Evolutionary conservation across 2,113 vertebrate species (phyloP), one percentile per base, ranked within the genome.

Genomic region (Megaleporinus macrocephalus): DNA sequence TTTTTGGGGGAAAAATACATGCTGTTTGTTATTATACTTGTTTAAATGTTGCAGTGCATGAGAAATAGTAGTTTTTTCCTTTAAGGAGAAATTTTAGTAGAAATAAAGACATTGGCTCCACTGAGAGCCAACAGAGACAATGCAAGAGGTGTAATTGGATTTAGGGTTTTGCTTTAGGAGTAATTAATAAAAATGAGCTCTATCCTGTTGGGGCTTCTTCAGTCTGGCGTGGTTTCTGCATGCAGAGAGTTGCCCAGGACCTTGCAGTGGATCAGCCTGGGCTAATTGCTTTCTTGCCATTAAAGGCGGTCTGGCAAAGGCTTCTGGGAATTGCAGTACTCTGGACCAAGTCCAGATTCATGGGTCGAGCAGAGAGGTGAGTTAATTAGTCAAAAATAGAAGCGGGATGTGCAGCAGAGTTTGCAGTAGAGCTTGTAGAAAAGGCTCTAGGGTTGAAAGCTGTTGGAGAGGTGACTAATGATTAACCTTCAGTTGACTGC

Each of bases 371-470:
- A 51, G 80, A 53, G 73, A 71, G 55, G 80, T 65, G 83, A 59
- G 73, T 91, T 92, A 90, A 93, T 94, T 90, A 89, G 86, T 90
- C 91, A 89, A 85, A 82, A 86, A 69, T 84, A 75, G 78, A 83
- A 62, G 44, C 87, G 89, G 87, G 88, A 30, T 26, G 65, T 30
- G 29, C 86, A 82, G 78, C 89, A 53, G 87, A 85, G 88, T 91
- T 89, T 90, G 10, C 22, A 70, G 89, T 83, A 74, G 84, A 87
- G 87, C 69, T 16, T 24, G 18, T 24, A 79, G 73, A 73, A 80
- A 65, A 87, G 86, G 86, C 90, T 86, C 80, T 62, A 68, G 53
- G 81, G 73, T 81, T 76, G 22, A 65, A 87, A 87, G 88, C 87
- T 86, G 80, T 73, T 47, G 82, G 79, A 61, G 79, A 55, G 66